phyloP scores from a whole-genome alignment of 2,797 vertebrate genomes.

The Myotis pilosus region DNA sequence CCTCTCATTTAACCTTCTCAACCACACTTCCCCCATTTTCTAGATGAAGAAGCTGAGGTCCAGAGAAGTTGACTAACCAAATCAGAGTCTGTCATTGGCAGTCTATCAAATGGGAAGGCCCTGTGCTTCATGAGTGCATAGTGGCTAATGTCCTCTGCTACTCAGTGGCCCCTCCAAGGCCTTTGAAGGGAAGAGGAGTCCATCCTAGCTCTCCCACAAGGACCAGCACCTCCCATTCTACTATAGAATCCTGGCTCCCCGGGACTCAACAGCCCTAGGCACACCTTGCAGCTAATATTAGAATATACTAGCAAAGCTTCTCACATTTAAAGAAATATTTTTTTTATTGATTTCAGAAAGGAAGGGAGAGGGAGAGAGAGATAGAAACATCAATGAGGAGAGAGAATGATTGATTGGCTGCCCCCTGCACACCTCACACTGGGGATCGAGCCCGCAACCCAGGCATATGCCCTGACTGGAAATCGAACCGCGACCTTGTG shows the following conservation, averaged over 20 bases:
- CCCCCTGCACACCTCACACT: too few species aligned
- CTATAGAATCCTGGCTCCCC: not conserved
- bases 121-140: not conserved
- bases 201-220: not conserved
- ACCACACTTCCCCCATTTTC: slow-evolving; percentile 11
- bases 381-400: too few species aligned
- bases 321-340: not conserved
- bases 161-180: not conserved
- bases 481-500: too few species aligned
- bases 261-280: not conserved
- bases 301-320: slow-evolving; percentile 22
- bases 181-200: not conserved
- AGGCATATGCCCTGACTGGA: too few species aligned
- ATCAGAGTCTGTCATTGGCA: not conserved
- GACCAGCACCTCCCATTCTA: not conserved
- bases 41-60: not conserved
- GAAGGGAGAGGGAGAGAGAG: too few species aligned
- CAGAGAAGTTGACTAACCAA: not conserved
- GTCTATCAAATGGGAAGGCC: not conserved
- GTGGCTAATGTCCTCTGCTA: not conserved
- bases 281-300: not conserved
- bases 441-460: too few species aligned
- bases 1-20: slow-evolving; percentile 41
- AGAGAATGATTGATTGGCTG: too few species aligned
- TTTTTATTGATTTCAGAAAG: too few species aligned